A percentile compares a stretch with the other conserved stretches of the same genome.
Conservation (phyloP, 35 echinoderm and acorn worm genomes). For the Holothuria glaberrima region DNA sequence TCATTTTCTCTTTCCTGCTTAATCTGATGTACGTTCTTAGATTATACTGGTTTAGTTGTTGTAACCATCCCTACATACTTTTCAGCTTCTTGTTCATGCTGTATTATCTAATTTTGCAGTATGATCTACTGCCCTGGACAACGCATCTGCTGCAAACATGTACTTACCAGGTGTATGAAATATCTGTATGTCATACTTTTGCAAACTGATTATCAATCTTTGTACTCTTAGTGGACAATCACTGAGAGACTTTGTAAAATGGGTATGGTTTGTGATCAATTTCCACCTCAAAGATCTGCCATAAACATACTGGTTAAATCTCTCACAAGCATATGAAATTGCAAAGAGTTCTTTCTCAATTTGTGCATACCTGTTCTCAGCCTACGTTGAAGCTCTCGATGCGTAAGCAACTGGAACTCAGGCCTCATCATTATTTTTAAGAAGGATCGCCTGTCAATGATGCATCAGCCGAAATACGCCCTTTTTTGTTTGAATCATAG, state of each 20-base stretch:
- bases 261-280: background rate
- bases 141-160: conserved; percentile 16
- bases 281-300: no score
- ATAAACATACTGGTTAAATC: conserved; percentile 62
- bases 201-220: conserved; percentile 25
- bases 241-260: background rate
- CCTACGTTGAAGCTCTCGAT: background rate
- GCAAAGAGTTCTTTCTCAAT: background rate
- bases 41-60: background rate
- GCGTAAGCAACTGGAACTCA: conserved; percentile 54
- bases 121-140: conserved; percentile 28
- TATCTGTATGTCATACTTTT: conserved; percentile 36
- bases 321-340: conserved; percentile 19
- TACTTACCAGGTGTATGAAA: conserved; percentile 22
- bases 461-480: no score
- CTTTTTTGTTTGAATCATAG: no score
- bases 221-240: conserved; percentile 9
- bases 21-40: background rate
- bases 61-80: background rate
- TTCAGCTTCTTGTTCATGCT: background rate
- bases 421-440: no score
- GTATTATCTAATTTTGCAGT: background rate
- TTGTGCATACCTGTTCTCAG: background rate
- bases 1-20: conserved; percentile 15
- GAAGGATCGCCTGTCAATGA: no score